Base-by-base conservation (phyloP, 2,888 invertebrate genomes). In the Drosophila dives region DNA sequence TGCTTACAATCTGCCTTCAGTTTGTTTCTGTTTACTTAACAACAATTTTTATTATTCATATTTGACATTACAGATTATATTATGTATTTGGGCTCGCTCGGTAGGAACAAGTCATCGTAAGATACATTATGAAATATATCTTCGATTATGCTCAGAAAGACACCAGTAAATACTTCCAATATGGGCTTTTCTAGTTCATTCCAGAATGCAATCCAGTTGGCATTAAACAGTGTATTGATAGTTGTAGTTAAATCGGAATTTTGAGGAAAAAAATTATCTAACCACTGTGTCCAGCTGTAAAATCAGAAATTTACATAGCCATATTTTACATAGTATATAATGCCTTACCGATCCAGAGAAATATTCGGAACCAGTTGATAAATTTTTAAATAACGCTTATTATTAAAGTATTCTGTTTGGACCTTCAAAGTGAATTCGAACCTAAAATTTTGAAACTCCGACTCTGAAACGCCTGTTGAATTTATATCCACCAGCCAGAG, bases 121-220 rank as follows among this genome's bases (percentile, higher is more conserved):
- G 85, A 48, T n/a, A 87, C 69, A 34, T 72, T 72, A 8, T 80
- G 38, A 17, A 87, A 79, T 5, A 77, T 59, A 48, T 80, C 77
- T 15, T 82, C 66, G 11, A 87, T 29, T 26, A 81, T 74, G 34
- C 77, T 64, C 10, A 72, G 59, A 15, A 83, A 81, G 7, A 82
- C 82, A 12, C 73, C 60, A 10, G 60, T 70, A 11, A 87, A 84
- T 40, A 81, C 34, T 3, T 62, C 58, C 38, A 81, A 51, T 26
- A 87, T 81, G 3, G 87, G 59, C 15, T 81, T 75, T 56, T 86
- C 82, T 11, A 84, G 23, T 29, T 83, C 87, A 55, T 83, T 86
- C 84, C 82, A 83, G 63, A 83, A 86, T 50, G 71, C 75, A 11
- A 86, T 66, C 82, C 87, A 83, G 49, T 83, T 83, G 3, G 55